Conservation (phyloP, 2,888 invertebrate species). For the Cryptosula pallasiana region DNA sequence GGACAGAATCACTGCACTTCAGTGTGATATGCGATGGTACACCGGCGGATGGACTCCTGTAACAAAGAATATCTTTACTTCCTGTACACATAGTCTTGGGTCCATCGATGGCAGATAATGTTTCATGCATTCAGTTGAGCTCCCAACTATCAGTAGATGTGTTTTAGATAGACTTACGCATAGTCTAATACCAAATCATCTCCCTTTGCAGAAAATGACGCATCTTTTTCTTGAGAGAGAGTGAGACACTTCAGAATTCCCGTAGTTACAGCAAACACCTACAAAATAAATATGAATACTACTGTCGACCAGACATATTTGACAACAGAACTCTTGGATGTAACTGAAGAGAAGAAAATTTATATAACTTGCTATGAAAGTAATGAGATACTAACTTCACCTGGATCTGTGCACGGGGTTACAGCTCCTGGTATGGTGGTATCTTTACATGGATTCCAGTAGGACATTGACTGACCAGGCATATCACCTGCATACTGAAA, state of each 20-base stretch:
- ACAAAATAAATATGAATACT: too few relatives aligned
- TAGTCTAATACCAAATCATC: neutral
- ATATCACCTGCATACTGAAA: neutral
- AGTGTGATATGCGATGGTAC: neutral
- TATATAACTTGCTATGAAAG: too few relatives aligned
- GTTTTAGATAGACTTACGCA: too few relatives aligned
- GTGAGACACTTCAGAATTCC: neutral
- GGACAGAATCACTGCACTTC: neutral
- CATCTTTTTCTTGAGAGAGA: neutral
- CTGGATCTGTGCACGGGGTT: neutral
- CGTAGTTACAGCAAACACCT: neutral
- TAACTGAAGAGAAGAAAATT: too few relatives aligned
- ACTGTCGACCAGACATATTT: too few relatives aligned
- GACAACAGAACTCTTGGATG: too few relatives aligned
- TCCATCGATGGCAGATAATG: too few relatives aligned
- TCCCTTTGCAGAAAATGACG: neutral
- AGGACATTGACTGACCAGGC: neutral
- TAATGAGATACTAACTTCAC: neutral
- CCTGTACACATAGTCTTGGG: too few relatives aligned
- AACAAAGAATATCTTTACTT: too few relatives aligned
- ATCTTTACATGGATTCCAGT: neutral
- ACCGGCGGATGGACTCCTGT: neutral
- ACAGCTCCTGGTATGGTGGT: neutral
- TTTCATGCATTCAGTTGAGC: too few relatives aligned
- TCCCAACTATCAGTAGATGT: too few relatives aligned